Base-by-base conservation (phyloP, 2,113 vertebrate species). In the Proterorhinus semilunaris region DNA sequence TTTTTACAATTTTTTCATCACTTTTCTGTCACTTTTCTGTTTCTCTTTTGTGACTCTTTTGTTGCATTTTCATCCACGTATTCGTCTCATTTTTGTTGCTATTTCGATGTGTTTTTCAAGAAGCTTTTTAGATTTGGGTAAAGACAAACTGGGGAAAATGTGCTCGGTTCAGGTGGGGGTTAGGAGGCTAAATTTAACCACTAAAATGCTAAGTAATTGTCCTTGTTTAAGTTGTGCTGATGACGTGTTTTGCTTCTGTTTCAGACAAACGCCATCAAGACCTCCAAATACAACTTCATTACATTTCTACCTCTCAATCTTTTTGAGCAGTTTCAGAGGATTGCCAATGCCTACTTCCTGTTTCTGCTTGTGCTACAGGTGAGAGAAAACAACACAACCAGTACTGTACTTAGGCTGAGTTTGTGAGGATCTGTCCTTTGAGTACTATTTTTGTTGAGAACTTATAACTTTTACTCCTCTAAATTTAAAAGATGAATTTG, bases 321-420 rank as follows among this genome's bases (percentile, higher is more conserved):
- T 50, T 99, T 99, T 47, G 95, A 98, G 87, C 96, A 98, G 89
- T 98, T 99, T 83, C 96, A 96, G 91, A 93, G 96, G 80, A 94
- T 98, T 48, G 96, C 96, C 52, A 99, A 98, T 8, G 95, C 95
- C 1, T 99, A 99, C 91, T 99, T 99, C 84, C 92, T 98, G n/a
- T 88, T 95, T 79, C 92, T 98, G 88, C 92, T 98, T 65, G 90
- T 95, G 81, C 92, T 99, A 9, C 97, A 99, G 96, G 97, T 96
- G 85, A 27, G 78, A 75, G 12, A 16, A 21, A 44, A 69, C 54
- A 68, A 43, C 21, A 0, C 0, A n/a, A 58, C 16, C 9, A 16
- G 7, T 53, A n/a, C 15, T 53, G 6, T 53, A 17, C 10, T 17
- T 53, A 8, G 11, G 13, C 21, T 21, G 21, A 21, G 21, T 51